phyloP scores from a whole-genome alignment of 1,140 invertebrate genomes.

The Drosophila mayri region DNA sequence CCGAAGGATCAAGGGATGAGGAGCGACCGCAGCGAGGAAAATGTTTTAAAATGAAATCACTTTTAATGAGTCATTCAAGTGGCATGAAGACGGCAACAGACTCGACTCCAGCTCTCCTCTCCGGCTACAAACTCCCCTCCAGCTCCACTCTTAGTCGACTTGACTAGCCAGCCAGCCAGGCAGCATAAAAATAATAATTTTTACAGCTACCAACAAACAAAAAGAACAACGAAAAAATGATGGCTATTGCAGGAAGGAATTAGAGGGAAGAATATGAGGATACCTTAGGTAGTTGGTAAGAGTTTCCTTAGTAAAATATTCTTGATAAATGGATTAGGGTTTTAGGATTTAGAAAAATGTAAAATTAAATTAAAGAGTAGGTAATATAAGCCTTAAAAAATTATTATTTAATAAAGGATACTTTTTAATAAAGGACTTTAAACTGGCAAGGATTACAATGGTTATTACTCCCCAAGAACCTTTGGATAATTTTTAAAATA shows the following conservation, averaged over 20 bases:
- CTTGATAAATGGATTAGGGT: no score
- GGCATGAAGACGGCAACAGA: slow-evolving; percentile 64
- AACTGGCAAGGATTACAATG: neutral
- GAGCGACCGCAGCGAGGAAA: slow-evolving; percentile 69
- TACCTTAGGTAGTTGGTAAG: slow-evolving; percentile 9
- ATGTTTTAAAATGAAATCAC: slow-evolving; percentile 83
- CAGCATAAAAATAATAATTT: slow-evolving; percentile 79
- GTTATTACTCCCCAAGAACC: no score
- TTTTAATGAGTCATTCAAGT: slow-evolving; percentile 84
- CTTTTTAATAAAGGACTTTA: neutral
- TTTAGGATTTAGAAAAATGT: no score
- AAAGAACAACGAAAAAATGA: slow-evolving; percentile 48
- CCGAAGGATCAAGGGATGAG: slow-evolving; percentile 24
- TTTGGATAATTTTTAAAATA: no score
- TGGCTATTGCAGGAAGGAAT: neutral
- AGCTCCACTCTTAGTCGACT: slow-evolving; percentile 31
- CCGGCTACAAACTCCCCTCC: neutral
- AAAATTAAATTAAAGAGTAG: no score
- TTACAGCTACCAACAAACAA: slow-evolving; percentile 69
- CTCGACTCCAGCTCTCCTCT: slow-evolving; percentile 5
- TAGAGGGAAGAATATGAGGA: neutral
- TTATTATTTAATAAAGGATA: no score
- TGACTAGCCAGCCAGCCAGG: slow-evolving; percentile 54
- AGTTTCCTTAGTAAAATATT: no score
- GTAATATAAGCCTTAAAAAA: neutral